phyloP scores from a whole-genome alignment of 2,888 invertebrate genomes.

The Agonopterix subpropinquella region DNA sequence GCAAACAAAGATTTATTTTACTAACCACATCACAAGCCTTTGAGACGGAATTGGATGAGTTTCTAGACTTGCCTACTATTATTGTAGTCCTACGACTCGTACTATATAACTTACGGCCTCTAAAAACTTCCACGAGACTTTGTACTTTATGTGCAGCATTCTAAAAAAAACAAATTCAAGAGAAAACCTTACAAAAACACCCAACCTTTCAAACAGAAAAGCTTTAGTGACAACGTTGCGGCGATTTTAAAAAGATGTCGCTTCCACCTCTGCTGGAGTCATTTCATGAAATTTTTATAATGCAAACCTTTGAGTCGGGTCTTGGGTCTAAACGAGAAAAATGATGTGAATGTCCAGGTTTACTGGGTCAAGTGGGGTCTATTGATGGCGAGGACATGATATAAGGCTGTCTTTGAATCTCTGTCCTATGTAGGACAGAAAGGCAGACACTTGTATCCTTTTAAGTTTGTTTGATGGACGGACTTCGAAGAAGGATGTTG shows the following conservation, averaged over 20 bases:
- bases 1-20: too few relatives aligned
- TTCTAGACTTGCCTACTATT: too few relatives aligned
- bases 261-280: constrained; percentile 24
- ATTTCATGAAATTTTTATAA: constrained; percentile 55
- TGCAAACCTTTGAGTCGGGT: constrained; percentile 44
- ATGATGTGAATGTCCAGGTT: constrained; percentile 52
- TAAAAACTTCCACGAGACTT: neutral
- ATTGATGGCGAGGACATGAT: constrained; percentile 42
- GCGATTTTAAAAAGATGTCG: constrained; percentile 38
- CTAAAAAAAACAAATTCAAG: too few relatives aligned
- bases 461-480: too few relatives aligned
- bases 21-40: too few relatives aligned
- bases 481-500: too few relatives aligned
- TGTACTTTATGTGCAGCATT: neutral
- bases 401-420: constrained; percentile 34
- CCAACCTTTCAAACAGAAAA: constrained; percentile 6
- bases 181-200: too few relatives aligned
- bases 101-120: constrained; percentile 13
- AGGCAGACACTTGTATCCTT: too few relatives aligned
- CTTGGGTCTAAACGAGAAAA: constrained; percentile 40
- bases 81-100: neutral
- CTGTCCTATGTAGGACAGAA: constrained; percentile 6
- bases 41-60: too few relatives aligned
- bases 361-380: constrained; percentile 54
- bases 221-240: constrained; percentile 31